Evolutionary conservation across 1,140 invertebrate genomes (phyloP), one percentile per base, ranked within the genome.

Genomic region (Lordiphosa clarofinis): DNA sequence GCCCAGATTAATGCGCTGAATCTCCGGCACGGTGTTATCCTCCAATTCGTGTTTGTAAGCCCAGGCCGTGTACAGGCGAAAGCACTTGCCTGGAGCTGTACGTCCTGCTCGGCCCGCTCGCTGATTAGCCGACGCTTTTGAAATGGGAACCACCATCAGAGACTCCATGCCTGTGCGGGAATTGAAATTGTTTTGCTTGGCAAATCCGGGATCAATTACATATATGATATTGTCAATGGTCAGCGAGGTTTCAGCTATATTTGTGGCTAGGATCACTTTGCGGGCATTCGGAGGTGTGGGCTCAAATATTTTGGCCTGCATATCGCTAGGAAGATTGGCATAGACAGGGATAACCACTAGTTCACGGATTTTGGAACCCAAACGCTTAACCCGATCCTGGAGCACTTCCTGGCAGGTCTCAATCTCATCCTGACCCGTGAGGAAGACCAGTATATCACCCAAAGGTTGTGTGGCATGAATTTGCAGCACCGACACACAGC

Each of bases 221-320:
- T 98, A 99, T 46, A 97, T 95, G 64, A 99, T 99, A 73, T 99
- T 99, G 89, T 99, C 98, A 71, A 99, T 99, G 1, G 99, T 99
- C 7, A 99, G 90, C 4, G 98, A 99, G 12, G 99, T 99, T 91
- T 99, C 98, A 1, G 99, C 99, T 87, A 99, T 99, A 89, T 99
- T 99, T 13, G 99, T 99, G 1, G 98, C 98, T 13, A 99, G 90
- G 11, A 99, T 94, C 19, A 99, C 96, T 94, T 98, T 99, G 74
- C 98, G 92, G 1, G 98, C 96, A 57, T 96, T 96, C 15, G 96
- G 94, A 38, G 98, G 98, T 9, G 98, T 99, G 0, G 97, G 96
- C 75, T 97, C 94, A 90, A 99, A 99, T 75, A 99, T 99, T 90
- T 99, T 99, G 3, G 96, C 95, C 91, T 99, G 99, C 94, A 99